Evolutionary conservation across 2,797 vertebrate genomes (phyloP), one percentile per base, ranked within the genome.

Genomic region (Onychomys leucogaster): DNA sequence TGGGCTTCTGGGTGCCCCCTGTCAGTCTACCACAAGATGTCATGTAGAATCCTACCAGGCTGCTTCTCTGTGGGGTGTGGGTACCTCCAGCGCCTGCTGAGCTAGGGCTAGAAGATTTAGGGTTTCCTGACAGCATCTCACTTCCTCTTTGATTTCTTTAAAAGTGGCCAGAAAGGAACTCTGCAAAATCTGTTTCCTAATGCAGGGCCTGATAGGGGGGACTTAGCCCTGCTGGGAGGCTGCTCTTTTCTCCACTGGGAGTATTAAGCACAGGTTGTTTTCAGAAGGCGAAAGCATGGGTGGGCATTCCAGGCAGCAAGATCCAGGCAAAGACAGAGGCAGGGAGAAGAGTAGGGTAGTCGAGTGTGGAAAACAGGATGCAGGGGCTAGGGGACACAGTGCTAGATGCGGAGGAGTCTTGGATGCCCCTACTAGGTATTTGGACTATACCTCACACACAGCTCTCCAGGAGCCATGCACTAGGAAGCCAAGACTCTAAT

Each of bases 81-180:
- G 80, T 6, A 34, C 3, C 23, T 29, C 4, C 5, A 43, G 46
- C 34, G 23, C 61, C 65, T 43, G 5, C 52, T 29, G 4, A 34
- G 32, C 13, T 9, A 0, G 49, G 37, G 34, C 37, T 23, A 71
- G 55, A 87, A 89, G 76, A 34, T 83, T 76, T 46, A 61, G 75
- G 83, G 43, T 59, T 96, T 94, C 92, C 81, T 88, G 91, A 57
- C 3, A 8, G 34, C 0, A 2, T 59, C 10, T 57, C 59, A 46
- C 65, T 94, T 95, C 85, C 89, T 78, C 65, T 92, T 90, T 55
- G 83, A 76, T 11, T 84, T 59, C 65, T 81, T 49, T 41, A 37
- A 91, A 69, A 94, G 65, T 41, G 34, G 13, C 67, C 84, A 89
- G 55, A 71, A 73, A 71, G 65, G 34, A 92, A 76, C 67, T n/a